Conservation (phyloP, 2,797 vertebrate genomes). For the Rhadinocentrus ornatus region DNA sequence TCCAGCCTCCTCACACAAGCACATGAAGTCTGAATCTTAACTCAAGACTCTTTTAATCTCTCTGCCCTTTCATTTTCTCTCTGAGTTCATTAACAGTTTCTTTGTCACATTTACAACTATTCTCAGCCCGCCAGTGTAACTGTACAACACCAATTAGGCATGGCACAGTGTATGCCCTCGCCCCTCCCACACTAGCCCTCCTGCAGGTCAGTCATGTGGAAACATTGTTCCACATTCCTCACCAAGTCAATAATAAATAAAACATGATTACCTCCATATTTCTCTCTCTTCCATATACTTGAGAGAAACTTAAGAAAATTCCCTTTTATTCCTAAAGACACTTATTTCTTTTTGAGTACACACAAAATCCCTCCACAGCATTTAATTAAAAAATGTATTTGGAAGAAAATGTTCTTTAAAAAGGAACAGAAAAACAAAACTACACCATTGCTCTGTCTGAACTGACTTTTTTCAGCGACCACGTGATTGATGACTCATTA, state of each 20-base stretch:
- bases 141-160: slow-evolving; percentile 76
- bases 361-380: slow-evolving; percentile 14
- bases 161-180: slow-evolving; percentile 69
- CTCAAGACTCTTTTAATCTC: slow-evolving; percentile 19
- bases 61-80: slow-evolving; percentile 43
- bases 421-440: not conserved
- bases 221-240: slow-evolving; percentile 86
- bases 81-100: slow-evolving; percentile 49
- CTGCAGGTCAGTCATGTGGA: slow-evolving; percentile 80
- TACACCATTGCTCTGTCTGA: slow-evolving; percentile 2
- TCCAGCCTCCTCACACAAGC: slow-evolving; percentile 36
- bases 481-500: slow-evolving; percentile 24
- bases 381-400: slow-evolving; percentile 7
- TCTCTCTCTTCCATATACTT: slow-evolving; percentile 28
- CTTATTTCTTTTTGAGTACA: slow-evolving; percentile 22
- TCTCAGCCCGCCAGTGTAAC: slow-evolving; percentile 64
- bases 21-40: slow-evolving; percentile 31
- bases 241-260: slow-evolving; percentile 84
- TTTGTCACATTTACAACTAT: slow-evolving; percentile 50
- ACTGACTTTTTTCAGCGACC: not conserved
- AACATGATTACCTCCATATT: slow-evolving; percentile 72
- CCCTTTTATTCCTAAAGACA: slow-evolving; percentile 30
- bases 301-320: slow-evolving; percentile 17
- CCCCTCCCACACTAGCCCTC: slow-evolving; percentile 65
- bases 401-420: not conserved